Evolutionary conservation across 2,797 vertebrate genomes (phyloP).

Genomic region (Poeciliopsis turneri): DNA sequence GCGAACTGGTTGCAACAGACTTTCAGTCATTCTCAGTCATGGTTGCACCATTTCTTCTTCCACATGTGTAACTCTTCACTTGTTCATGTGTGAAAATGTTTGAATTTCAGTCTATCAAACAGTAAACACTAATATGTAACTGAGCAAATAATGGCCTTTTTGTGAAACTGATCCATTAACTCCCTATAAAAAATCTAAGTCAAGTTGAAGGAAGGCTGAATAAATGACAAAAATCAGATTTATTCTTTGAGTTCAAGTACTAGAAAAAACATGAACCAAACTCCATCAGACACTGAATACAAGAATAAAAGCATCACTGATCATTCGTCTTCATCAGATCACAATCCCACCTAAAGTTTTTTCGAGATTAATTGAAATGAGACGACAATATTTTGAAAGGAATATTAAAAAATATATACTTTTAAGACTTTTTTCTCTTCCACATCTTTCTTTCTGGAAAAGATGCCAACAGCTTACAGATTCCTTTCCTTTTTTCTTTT

Average conservation of each 20-base stretch:
- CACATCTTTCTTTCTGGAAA: background rate
- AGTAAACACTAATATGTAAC: background rate
- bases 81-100: background rate
- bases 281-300: background rate
- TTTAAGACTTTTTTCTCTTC: background rate
- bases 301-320: background rate
- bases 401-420: background rate
- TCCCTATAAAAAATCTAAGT: background rate
- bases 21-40: background rate
- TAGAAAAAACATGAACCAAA: background rate
- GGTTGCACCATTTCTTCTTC: background rate
- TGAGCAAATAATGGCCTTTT: background rate
- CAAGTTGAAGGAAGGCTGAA: background rate
- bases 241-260: background rate
- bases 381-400: background rate
- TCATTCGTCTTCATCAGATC: background rate
- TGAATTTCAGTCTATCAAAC: background rate
- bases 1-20: background rate
- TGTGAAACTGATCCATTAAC: background rate
- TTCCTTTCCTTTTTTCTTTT: too few relatives aligned
- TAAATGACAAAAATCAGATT: background rate
- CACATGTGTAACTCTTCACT: background rate
- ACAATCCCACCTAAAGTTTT: background rate
- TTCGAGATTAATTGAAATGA: background rate
- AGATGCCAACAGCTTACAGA: background rate